Evolutionary conservation across 2,888 invertebrate species (phyloP), one percentile per base, ranked within the genome.

Genomic region (Athripsodes cinereus): DNA sequence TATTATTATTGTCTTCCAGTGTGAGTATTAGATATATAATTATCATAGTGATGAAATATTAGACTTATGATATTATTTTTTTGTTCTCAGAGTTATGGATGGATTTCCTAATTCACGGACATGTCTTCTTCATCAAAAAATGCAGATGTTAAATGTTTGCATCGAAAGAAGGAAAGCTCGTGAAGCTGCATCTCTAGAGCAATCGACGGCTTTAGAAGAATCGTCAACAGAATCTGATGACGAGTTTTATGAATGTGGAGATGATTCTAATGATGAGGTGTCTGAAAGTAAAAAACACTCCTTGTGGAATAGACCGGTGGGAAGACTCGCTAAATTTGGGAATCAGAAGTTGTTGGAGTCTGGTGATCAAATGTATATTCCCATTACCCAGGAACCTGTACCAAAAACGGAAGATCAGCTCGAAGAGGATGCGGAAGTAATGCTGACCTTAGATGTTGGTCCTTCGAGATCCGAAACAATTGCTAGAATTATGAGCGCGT

Each of bases 321-420:
- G 92, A 5, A 78, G 92, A 61, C 71, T 86, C 26, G 81, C 83
- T 31, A 85, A 83, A 66, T 83, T 86, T 69, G 85, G 84, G 21
- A 80, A 85, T 55, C 70, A 88, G 56, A 83, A 79, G 61, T 74
- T 93, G 52, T 71, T 91, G 26, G 79, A 84, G 66, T 82, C 84
- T 1, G 85, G 86, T 2, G 87, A 89, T 65, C 81, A 80, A 40
- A 34, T 93, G 53, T 94, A 88, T 71, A 82, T 92, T 61, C 94
- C 94, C 0, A 73, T 88, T 19, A 92, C 92, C 0, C 84, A 96
- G 82, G 96, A 98, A 68, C 91, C 94, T 0, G 91, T 94, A 2
- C 96, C 97, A 11, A 92, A 97, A 81, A 98, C 98, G 1, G 98
- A 99, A 72, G 98, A 98, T 74, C 92, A 96, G 72, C 73, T 97